Percentiles rank a stretch among this genome's conserved stretches.
Conservation (phyloP, 2,888 invertebrate genomes). For the Tetheella fluctuosa region DNA sequence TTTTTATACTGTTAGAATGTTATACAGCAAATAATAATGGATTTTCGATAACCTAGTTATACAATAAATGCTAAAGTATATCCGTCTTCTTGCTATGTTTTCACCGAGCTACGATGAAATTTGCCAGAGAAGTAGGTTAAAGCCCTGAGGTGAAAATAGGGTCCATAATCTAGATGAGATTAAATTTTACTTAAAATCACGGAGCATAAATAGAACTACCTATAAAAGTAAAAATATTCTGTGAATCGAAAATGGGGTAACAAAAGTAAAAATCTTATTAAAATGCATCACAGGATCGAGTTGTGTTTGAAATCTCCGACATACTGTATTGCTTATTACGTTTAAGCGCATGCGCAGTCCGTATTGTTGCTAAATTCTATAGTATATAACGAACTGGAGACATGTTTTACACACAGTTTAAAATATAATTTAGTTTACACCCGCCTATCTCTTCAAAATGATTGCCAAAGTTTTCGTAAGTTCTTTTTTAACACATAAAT, state of each 20-base stretch:
- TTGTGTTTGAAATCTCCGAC: slow-evolving; percentile 1
- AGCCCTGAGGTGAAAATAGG: no score
- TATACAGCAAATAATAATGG: no score
- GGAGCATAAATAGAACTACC: no score
- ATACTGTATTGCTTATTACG: background rate
- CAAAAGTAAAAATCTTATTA: background rate
- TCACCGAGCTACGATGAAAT: no score
- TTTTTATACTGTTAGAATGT: no score
- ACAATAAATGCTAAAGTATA: no score
- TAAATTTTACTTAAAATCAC: no score
- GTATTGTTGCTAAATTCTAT: slow-evolving; percentile 13
- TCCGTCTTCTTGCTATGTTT: no score
- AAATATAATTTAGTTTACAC: background rate
- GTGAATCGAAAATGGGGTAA: background rate
- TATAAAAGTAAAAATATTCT: no score
- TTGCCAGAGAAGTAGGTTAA: no score
- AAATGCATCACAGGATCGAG: background rate
- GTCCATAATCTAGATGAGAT: no score
- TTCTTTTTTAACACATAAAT: background rate
- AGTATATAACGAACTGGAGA: slow-evolving; percentile 13
- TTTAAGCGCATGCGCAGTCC: slow-evolving; percentile 9
- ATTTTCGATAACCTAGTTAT: no score
- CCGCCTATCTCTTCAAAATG: slow-evolving; percentile 17
- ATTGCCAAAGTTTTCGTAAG: slow-evolving; percentile 25
- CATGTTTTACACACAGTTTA: background rate